Percentiles rank a stretch among this genome's conserved stretches.
Evolutionary conservation across 2,113 vertebrate species (phyloP).

Genomic region (Varanus salvator): DNA sequence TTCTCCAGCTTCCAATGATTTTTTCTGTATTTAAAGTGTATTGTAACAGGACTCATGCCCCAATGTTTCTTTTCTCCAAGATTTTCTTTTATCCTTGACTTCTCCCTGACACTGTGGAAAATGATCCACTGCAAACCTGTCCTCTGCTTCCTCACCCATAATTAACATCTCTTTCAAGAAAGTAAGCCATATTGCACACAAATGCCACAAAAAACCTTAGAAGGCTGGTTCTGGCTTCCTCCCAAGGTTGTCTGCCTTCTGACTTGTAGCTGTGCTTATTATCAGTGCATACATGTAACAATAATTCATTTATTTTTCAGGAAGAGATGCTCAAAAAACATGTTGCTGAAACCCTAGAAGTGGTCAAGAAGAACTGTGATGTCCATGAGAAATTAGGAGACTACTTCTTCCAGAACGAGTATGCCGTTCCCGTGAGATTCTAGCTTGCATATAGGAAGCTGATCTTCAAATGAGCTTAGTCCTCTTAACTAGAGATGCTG

Average conservation of each 20-base stretch:
- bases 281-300: background rate
- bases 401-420: slow-evolving; percentile 46
- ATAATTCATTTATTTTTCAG: slow-evolving; percentile 29
- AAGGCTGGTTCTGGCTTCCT: background rate
- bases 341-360: slow-evolving; percentile 33
- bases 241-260: background rate
- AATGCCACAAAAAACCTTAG: background rate
- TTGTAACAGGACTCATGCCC: background rate
- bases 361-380: slow-evolving; percentile 43
- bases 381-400: slow-evolving; percentile 24
- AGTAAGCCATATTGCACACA: background rate
- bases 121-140: too few relatives aligned
- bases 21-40: background rate
- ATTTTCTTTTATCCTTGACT: background rate
- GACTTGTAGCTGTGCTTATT: too few relatives aligned
- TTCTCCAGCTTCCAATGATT: background rate
- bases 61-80: background rate
- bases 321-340: slow-evolving; percentile 42
- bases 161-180: background rate
- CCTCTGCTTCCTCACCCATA: background rate
- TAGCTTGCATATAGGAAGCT: background rate
- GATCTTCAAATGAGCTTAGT: background rate
- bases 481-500: background rate
- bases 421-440: slow-evolving; percentile 20
- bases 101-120: too few relatives aligned